Evolutionary conservation across 2,797 vertebrate species (phyloP).

Genomic region (Bradypodion pumilum): DNA sequence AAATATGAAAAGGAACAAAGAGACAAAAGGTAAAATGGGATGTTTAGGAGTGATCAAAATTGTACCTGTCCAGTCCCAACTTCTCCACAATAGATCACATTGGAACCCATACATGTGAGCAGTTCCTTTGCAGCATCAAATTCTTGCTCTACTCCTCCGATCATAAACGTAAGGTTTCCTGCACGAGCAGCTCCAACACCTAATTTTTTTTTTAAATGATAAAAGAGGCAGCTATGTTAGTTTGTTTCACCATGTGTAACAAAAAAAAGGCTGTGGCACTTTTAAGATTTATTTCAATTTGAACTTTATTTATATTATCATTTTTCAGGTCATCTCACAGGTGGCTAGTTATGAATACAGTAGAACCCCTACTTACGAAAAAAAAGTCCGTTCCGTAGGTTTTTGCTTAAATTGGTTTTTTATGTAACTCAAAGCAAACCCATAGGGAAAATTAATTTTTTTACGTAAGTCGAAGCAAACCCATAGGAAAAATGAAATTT

Average conservation of each 20-base stretch:
- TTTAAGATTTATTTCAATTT: too few relatives aligned
- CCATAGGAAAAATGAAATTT: too few relatives aligned
- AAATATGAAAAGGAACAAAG: slow-evolving; percentile 28
- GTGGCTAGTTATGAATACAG: not conserved
- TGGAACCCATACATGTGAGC: slow-evolving; percentile 94
- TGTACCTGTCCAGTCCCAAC: slow-evolving; percentile 96
- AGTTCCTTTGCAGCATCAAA: slow-evolving; percentile 93
- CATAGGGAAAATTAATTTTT: too few relatives aligned
- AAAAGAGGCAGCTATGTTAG: too few relatives aligned
- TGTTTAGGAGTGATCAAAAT: slow-evolving; percentile 14
- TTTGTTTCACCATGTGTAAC: too few relatives aligned
- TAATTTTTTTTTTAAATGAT: slow-evolving; percentile 60
- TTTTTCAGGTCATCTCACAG: not conserved
- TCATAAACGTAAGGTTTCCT: slow-evolving; percentile 98
- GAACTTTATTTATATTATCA: too few relatives aligned
- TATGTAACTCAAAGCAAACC: too few relatives aligned
- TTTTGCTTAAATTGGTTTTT: too few relatives aligned
- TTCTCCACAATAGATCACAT: slow-evolving; percentile 93
- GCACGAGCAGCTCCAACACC: slow-evolving; percentile 95
- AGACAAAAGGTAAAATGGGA: slow-evolving; percentile 29
- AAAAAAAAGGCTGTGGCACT: slow-evolving; percentile 13
- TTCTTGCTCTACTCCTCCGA: slow-evolving; percentile 94
- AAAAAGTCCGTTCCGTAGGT: too few relatives aligned
- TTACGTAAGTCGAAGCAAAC: too few relatives aligned
- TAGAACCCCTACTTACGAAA: too few relatives aligned